Conservation (phyloP, 1,140 invertebrate species). For the Lasioglossum baleicum region DNA sequence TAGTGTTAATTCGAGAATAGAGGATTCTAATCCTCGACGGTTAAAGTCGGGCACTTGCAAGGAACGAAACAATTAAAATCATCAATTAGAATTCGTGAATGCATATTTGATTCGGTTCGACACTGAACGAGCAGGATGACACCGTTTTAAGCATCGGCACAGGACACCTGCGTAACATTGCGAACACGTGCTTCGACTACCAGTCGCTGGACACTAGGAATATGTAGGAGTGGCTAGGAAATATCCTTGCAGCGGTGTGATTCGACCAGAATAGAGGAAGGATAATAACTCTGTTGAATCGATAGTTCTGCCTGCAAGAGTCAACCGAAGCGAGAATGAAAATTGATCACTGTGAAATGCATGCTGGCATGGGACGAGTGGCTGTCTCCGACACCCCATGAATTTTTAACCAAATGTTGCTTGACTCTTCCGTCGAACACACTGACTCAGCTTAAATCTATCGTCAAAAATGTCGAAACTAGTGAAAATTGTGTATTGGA, state of each 20-base stretch:
- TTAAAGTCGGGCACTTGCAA: too few species aligned
- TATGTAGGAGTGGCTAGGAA: neutral
- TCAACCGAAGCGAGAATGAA: neutral
- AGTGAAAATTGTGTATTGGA: too few species aligned
- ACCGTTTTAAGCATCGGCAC: neutral
- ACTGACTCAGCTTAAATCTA: too few species aligned
- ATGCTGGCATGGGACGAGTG: too few species aligned
- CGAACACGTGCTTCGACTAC: slow-evolving; percentile 3
- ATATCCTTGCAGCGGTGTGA: slow-evolving; percentile 9
- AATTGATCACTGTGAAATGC: too few species aligned
- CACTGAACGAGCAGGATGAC: neutral
- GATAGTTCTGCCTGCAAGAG: neutral
- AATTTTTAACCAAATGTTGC: too few species aligned
- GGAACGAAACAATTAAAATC: too few species aligned
- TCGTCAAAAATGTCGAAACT: too few species aligned
- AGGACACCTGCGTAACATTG: slow-evolving; percentile 5
- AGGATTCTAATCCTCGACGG: too few species aligned
- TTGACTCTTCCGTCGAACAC: too few species aligned
- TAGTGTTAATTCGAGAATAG: too few species aligned
- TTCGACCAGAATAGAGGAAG: neutral
- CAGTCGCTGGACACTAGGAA: neutral
- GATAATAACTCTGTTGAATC: neutral
- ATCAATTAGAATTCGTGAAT: neutral
- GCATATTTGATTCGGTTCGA: neutral
- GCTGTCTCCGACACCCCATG: too few species aligned